Base-by-base conservation (phyloP, 1,140 invertebrate species). In the Tyrophagus putrescentiae region DNA sequence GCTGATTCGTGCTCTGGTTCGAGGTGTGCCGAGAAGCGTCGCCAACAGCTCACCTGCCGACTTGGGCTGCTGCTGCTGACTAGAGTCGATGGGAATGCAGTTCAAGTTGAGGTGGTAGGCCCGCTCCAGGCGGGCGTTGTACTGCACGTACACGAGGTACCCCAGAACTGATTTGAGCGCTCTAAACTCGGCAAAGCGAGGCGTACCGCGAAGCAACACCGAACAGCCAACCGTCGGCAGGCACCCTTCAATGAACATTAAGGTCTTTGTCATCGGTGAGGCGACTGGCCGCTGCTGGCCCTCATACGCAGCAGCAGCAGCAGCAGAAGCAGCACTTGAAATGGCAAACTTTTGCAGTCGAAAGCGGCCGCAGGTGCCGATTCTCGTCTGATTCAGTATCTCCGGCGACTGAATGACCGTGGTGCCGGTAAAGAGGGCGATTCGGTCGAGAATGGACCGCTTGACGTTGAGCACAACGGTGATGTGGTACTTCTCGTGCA, bases 231-330 rank as follows among this genome's bases (percentile, higher is more conserved):
- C 75, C 65, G 88, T 80, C 1, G 84, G 80, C 0, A 82, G 80
- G 68, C 91, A 88, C 1, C 90, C 88, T 72, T 96, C 92, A 65
- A 98, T 85, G 64, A 87, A 87, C 86, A 96, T 89, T 1, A 96
- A 70, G 0, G 86, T 91, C 77, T 95, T 96, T 2, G 72, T 70
- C 21, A 13, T 31, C n/a, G 2, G 3, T 21, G 25, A 42, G 25
- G 18, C 18, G 25, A 42, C 25, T 42, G 4, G 39, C 76, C 69
- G 71, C 76, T n/a, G 28, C 33, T 42, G 21, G 29, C 5, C 48
- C 28, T 31, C 16, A 5, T 5, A 23, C 13, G 25, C 25, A 32
- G 27, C 23, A 39, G 16, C 39, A 34, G 25, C 5, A 44, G 27
- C 13, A 52, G 45, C 52, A 64, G 48, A 63, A 50, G 32, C 70